phyloP scores from a whole-genome alignment of 2,888 invertebrate genomes.

The Hyalella azteca region DNA sequence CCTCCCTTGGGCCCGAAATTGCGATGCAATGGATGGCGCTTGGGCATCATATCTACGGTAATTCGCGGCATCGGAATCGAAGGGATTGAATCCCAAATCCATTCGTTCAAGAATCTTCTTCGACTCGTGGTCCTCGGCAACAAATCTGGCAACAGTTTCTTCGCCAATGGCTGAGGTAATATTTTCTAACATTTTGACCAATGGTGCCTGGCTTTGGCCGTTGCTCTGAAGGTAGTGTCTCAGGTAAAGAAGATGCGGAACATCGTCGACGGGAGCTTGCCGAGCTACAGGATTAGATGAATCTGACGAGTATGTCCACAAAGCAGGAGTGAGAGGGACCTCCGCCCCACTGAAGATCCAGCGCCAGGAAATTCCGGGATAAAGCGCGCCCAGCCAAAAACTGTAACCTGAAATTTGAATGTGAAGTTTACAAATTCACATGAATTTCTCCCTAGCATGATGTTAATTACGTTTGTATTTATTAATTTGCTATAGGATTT shows the following conservation, averaged over 20 bases:
- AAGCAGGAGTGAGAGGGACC: constrained; percentile 38
- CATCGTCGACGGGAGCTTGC: constrained; percentile 38
- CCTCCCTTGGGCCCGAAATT: not conserved
- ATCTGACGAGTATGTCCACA: constrained; percentile 42
- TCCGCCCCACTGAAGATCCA: constrained; percentile 48
- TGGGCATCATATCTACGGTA: too few species aligned
- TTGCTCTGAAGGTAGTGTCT: not conserved
- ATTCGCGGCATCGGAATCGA: too few species aligned
- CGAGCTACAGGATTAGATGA: constrained; percentile 11
- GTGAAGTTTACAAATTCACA: not conserved
- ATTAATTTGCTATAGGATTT: too few species aligned
- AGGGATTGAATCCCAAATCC: not conserved
- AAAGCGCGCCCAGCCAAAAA: constrained; percentile 53
- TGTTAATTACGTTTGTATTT: too few species aligned
- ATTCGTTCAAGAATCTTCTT: not conserved
- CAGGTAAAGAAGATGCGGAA: constrained; percentile 42
- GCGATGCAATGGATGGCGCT: too few species aligned
- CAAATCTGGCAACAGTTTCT: not conserved
- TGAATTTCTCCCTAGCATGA: too few species aligned
- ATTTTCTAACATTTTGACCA: not conserved
- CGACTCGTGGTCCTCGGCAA: not conserved
- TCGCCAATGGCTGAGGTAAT: not conserved
- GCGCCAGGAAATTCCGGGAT: constrained; percentile 50
- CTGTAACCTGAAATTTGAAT: constrained; percentile 43
- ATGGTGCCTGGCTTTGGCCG: not conserved